Conservation (phyloP, 1,140 invertebrate genomes). For the Trichogramma pretiosum region DNA sequence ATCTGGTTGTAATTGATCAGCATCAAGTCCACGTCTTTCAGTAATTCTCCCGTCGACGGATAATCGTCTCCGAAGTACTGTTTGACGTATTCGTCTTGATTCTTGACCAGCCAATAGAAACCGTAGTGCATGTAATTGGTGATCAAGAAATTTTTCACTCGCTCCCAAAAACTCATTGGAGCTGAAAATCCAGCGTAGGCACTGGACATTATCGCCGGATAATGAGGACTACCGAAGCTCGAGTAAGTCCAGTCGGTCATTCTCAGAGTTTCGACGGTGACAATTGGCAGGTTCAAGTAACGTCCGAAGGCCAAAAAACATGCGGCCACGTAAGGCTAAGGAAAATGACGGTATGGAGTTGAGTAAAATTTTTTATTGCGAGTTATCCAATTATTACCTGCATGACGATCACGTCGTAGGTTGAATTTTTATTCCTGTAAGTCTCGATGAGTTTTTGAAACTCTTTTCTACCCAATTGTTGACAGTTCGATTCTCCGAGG, state of each 20-base stretch:
- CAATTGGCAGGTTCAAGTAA: conserved; percentile 48
- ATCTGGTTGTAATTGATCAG: conserved; percentile 48
- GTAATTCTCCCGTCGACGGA: conserved; percentile 29
- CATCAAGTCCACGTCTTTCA: conserved; percentile 40
- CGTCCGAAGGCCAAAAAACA: conserved; percentile 48
- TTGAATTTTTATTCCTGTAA: conserved; percentile 6
- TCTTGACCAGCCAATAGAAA: conserved; percentile 14
- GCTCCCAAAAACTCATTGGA: conserved; percentile 56
- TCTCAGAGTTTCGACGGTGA: conserved; percentile 47
- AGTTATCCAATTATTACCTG: conserved; percentile 16
- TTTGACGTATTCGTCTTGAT: conserved; percentile 23
- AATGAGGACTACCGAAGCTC: conserved; percentile 50
- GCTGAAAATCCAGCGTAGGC: conserved; percentile 29
- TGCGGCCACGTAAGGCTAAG: conserved; percentile 19
- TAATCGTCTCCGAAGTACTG: conserved; percentile 38
- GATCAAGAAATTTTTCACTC: conserved; percentile 32
- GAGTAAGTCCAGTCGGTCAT: conserved; percentile 48
- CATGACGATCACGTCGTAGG: conserved; percentile 20
- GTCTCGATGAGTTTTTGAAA: conserved; percentile 21
- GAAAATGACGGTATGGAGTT: not conserved
- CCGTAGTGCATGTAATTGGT: conserved; percentile 4
- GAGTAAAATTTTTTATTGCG: not conserved
- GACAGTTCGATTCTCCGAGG: conserved; percentile 14
- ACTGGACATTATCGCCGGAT: conserved; percentile 45
- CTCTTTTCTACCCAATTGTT: conserved; percentile 16